These are phyloP conservation scores for Micromesistius poutassou DNA, from an alignment of 2,797 vertebrate species.

Conservation along the genomic window DNA sequence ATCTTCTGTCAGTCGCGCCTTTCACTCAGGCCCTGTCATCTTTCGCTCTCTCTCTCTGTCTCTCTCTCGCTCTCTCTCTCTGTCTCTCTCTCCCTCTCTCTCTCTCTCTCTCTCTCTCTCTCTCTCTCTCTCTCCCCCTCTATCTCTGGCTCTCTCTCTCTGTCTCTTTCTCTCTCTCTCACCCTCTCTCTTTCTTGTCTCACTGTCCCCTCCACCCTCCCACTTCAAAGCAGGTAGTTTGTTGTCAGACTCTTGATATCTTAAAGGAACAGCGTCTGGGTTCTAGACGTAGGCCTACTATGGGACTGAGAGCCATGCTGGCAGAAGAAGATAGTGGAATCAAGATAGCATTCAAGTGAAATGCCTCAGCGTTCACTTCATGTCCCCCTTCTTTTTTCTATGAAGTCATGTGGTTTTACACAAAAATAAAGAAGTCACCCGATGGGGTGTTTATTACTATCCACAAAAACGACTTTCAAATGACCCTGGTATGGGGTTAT, in stretches of 20 bases:
- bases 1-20: conserved; percentile 38
- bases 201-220: background rate
- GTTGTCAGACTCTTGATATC: background rate
- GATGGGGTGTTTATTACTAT: background rate
- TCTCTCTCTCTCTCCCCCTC: no score
- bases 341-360: background rate
- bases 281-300: background rate
- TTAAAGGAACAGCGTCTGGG: background rate
- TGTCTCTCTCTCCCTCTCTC: background rate
- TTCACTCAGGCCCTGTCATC: conserved; percentile 27
- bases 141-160: no score
- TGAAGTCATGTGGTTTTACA: background rate
- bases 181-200: background rate
- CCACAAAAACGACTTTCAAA: background rate
- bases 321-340: background rate
- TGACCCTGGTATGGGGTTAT: background rate
- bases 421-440: background rate
- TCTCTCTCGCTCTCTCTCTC: conserved; percentile 12
- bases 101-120: background rate
- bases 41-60: conserved; percentile 9
- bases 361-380: background rate
- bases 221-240: background rate
- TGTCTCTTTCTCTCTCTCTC: background rate
- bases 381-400: background rate
- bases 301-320: background rate